phyloP scores from a whole-genome alignment of 2,888 invertebrate genomes.

The Erynnis tages region DNA sequence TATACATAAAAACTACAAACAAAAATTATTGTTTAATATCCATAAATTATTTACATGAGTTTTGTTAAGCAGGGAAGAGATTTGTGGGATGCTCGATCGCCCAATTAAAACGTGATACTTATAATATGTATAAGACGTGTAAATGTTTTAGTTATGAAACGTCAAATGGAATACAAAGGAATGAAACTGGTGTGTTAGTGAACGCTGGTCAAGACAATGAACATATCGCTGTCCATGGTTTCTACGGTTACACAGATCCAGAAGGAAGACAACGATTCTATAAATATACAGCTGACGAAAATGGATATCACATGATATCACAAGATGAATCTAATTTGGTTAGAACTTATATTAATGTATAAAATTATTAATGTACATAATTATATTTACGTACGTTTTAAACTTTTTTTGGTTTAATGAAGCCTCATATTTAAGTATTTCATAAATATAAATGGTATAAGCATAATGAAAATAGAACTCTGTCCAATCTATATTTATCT shows the following conservation, averaged over 20 bases:
- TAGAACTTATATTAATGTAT: neutral
- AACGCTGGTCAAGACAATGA: slow-evolving; percentile 53
- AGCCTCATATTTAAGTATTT: no score
- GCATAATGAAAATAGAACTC: no score
- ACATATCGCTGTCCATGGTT: slow-evolving; percentile 73
- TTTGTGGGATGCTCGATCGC: no score
- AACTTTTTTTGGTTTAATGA: no score
- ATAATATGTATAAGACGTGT: no score
- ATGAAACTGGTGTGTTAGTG: slow-evolving; percentile 35
- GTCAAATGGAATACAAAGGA: slow-evolving; percentile 32
- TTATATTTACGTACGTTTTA: no score
- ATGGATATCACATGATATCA: slow-evolving; percentile 58
- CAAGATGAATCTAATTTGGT: neutral
- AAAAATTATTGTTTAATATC: no score
- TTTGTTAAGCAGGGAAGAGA: no score
- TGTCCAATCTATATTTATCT: no score
- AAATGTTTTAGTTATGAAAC: slow-evolving; percentile 50
- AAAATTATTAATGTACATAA: neutral
- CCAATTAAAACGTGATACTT: no score
- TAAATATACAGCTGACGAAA: slow-evolving; percentile 76
- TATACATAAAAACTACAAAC: neutral
- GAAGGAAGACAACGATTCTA: slow-evolving; percentile 75
- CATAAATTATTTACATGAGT: no score
- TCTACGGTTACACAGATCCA: slow-evolving; percentile 69
- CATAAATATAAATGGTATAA: no score